These are phyloP conservation scores for Helleia helle DNA, from an alignment of 2,888 invertebrate genomes.

Conservation along the genomic window DNA sequence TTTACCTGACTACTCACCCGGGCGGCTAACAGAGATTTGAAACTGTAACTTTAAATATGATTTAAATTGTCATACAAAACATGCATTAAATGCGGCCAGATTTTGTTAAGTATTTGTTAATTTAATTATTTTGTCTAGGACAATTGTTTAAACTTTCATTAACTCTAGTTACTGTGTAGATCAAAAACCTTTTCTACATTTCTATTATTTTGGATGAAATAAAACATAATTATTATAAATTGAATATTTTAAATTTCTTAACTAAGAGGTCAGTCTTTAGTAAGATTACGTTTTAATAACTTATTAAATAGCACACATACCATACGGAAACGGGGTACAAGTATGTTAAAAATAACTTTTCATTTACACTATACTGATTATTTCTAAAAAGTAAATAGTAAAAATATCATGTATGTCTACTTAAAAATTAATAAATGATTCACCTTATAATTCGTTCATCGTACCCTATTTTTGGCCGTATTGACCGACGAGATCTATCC, in stretches of 20 bases:
- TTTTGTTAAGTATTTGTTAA: too few species aligned
- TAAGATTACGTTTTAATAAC: conserved; percentile 40
- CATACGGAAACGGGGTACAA: background rate
- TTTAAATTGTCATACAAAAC: too few species aligned
- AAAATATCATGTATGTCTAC: background rate
- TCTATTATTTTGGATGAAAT: too few species aligned
- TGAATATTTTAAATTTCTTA: conserved; percentile 17
- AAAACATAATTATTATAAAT: background rate
- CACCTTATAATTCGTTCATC: background rate
- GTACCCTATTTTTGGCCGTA: conserved; percentile 16
- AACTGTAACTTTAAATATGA: too few species aligned
- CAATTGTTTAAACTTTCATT: too few species aligned
- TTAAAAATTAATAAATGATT: background rate
- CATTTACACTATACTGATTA: background rate
- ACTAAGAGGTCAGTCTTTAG: conserved; percentile 52
- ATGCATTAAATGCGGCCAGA: too few species aligned
- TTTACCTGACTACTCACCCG: too few species aligned
- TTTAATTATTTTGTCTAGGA: too few species aligned
- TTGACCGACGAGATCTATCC: conserved; percentile 13
- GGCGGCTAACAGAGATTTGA: too few species aligned
- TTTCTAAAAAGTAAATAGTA: background rate
- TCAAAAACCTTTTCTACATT: too few species aligned
- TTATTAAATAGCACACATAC: conserved; percentile 19
- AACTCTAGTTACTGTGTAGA: too few species aligned
- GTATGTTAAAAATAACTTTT: background rate